Conservation (phyloP, 2,797 vertebrate species). For the Enteromius mattozi region DNA sequence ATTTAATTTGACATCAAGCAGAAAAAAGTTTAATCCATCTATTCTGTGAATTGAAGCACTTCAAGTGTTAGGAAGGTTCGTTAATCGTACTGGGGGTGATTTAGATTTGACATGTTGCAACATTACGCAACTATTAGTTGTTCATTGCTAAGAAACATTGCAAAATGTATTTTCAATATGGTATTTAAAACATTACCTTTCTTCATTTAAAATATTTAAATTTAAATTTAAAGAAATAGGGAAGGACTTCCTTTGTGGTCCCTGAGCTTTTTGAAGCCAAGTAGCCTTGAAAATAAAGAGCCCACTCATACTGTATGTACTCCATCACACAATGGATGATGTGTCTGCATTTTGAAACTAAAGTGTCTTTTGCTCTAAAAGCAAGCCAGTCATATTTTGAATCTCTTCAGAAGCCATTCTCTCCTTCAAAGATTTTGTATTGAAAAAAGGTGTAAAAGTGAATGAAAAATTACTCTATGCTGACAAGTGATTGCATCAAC, state of each 20-base stretch:
- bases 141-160: neutral
- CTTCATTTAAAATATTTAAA: neutral
- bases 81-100: neutral
- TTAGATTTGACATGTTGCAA: neutral
- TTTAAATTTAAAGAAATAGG: neutral
- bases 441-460: constrained; percentile 1
- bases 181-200: neutral
- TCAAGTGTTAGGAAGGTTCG: neutral
- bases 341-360: neutral
- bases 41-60: neutral
- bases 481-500: constrained; percentile 35
- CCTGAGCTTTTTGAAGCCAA: neutral
- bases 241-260: neutral
- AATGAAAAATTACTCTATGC: constrained; percentile 1
- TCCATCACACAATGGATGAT: neutral
- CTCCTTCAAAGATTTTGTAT: neutral
- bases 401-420: constrained; percentile 25
- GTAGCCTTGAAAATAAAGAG: constrained; percentile 4
- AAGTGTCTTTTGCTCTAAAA: constrained; percentile 10
- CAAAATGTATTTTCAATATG: neutral
- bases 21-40: neutral
- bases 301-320: neutral
- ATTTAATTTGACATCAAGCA: constrained; percentile 5
- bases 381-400: constrained; percentile 17
- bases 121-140: constrained; percentile 2